Evolutionary conservation across 2,888 invertebrate genomes (phyloP).

Genomic region (Rhopalosiphum nymphaeae): DNA sequence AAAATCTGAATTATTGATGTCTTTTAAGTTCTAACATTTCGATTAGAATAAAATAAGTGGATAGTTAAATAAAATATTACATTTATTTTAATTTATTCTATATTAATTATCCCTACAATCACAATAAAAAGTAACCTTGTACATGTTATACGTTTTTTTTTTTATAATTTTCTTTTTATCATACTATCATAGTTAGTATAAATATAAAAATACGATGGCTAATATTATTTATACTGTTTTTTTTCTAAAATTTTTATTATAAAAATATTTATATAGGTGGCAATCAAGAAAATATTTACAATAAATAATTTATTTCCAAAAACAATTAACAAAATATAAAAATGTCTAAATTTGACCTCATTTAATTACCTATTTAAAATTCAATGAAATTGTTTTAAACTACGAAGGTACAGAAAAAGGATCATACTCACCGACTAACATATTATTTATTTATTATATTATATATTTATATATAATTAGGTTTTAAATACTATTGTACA

Average conservation of each 20-base stretch:
- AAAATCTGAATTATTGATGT: neutral
- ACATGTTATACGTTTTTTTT: neutral
- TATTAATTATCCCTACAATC: neutral
- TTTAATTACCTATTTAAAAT: conserved; percentile 7
- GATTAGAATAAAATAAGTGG: neutral
- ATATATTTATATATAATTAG: neutral
- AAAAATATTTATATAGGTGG: neutral
- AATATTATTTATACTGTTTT: neutral
- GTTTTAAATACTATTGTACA: conserved; percentile 15
- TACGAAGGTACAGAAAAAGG: neutral
- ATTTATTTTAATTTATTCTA: neutral
- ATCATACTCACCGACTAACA: neutral
- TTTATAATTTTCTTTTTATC: neutral
- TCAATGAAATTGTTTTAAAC: conserved; percentile 18
- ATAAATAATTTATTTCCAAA: neutral
- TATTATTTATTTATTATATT: neutral
- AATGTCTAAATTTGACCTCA: neutral
- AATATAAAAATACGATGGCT: neutral
- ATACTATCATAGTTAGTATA: neutral
- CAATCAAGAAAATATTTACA: neutral
- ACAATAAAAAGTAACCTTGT: neutral
- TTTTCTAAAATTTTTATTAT: neutral
- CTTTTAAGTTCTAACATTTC: neutral
- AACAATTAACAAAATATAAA: neutral
- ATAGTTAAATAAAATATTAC: neutral